Evolutionary conservation across 2,113 vertebrate species (phyloP), one percentile per base, ranked within the genome.

Genomic region (Prunella fulvescens): DNA sequence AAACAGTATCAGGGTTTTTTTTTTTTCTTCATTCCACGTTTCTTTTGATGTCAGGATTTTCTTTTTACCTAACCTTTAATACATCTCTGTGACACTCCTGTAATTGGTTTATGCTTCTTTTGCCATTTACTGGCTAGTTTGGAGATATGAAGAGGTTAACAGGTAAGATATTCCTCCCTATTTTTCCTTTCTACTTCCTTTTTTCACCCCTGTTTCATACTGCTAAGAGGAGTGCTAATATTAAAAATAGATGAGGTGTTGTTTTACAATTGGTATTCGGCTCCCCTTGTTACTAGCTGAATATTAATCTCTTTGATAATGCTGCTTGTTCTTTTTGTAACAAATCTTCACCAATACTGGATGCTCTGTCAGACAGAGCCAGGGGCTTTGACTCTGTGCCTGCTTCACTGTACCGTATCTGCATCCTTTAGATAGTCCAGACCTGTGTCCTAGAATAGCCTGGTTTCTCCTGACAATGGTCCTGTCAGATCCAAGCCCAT

Each of bases 381-480:
- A 18, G 64, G 19, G 37, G 20, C 39, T 77, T 37, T 24, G 24
- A 28, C 33, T 39, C 6, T 13, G 28, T 76, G 19, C 50, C 62
- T 73, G 9, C 69, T 65, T 72, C 22, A 10, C 25, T 66, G 39
- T 58, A 28, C 42, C 3, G 0, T 69, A 70, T 22, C 61, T 5
- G 2, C n/a, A 7, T 39, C 45, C 47, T 33, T 25, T 12, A 19
- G 42, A 1, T 4, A 54, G 48, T 48, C n/a, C 28, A 53, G n/a
- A 60, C 12, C 15, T 0, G 0, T 47, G 33, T 26, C 29, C 48
- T 37, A 1, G 18, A 28, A 60, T 11, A 93, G 25, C 19, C 57
- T 66, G 8, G 12, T 11, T 35, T 79, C 40, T 95, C 56, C 42
- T 6, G 29, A 15, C 37, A 50, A 48, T 10, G 6, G 13, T n/a